Percentiles rank a stretch among this genome's conserved stretches.
Evolutionary conservation across 2,113 vertebrate species (phyloP).

Genomic region (Craseonycteris thonglongyai): DNA sequence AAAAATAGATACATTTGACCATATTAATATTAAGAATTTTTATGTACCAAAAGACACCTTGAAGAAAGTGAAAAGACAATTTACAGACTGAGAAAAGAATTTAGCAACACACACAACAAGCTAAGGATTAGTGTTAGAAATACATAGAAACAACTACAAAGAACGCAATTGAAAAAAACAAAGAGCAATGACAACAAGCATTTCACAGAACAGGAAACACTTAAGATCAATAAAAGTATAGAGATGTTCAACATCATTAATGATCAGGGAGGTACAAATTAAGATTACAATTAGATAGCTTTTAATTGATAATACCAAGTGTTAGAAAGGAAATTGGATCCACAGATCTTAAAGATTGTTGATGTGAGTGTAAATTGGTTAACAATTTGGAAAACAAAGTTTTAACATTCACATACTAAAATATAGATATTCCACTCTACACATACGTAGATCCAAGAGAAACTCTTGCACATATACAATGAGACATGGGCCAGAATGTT

Average conservation of each 20-base stretch:
- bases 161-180: neutral
- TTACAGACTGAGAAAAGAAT: neutral
- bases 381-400: neutral
- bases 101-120: neutral
- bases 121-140: neutral
- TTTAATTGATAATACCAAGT: neutral
- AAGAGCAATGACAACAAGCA: neutral
- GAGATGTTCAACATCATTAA: neutral
- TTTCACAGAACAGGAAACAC: slow-evolving; percentile 6
- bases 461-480: neutral
- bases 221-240: neutral
- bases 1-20: slow-evolving; percentile 4
- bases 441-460: neutral
- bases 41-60: neutral
- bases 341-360: neutral
- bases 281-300: neutral
- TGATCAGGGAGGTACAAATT: neutral
- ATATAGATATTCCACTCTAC: neutral
- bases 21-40: slow-evolving; percentile 3
- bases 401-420: neutral
- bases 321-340: neutral
- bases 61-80: neutral
- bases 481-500: neutral
- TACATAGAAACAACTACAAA: neutral
- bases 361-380: neutral